phyloP scores from a whole-genome alignment of 2,888 invertebrate species.

The Campoplex nolae region DNA sequence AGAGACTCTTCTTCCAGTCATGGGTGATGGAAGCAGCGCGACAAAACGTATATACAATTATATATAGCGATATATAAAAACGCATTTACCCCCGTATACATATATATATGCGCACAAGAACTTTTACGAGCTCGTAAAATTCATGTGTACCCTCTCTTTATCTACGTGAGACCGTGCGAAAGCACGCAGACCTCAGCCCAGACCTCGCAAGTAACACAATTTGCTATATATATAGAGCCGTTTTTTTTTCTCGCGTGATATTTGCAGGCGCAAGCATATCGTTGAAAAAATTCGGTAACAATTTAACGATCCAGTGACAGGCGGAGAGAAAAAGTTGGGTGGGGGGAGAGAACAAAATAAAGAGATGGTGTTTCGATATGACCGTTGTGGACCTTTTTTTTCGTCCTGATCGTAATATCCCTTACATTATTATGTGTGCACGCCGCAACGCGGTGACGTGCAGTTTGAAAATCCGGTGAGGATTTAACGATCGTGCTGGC shows the following conservation, averaged over 20 bases:
- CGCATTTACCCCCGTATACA: slow-evolving; percentile 8
- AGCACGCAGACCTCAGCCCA: slow-evolving; percentile 46
- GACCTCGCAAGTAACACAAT: slow-evolving; percentile 44
- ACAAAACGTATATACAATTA: slow-evolving; percentile 20
- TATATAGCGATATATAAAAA: slow-evolving; percentile 17
- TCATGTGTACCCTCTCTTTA: slow-evolving; percentile 75
- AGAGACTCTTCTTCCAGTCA: slow-evolving; percentile 35
- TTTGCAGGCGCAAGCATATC: slow-evolving; percentile 49
- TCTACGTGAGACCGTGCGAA: slow-evolving; percentile 74
- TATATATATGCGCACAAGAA: slow-evolving; percentile 5
- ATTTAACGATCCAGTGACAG: slow-evolving; percentile 67
- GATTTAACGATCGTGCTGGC: slow-evolving; percentile 59
- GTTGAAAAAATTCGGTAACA: slow-evolving; percentile 66
- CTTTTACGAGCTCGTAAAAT: slow-evolving; percentile 75
- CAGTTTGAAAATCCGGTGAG: slow-evolving; percentile 57
- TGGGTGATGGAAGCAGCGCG: slow-evolving; percentile 33
- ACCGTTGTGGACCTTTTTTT: slow-evolving; percentile 60
- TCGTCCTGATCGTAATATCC: slow-evolving; percentile 41
- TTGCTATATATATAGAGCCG: slow-evolving; percentile 14
- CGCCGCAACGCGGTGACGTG: slow-evolving; percentile 1
- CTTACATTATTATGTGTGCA: slow-evolving; percentile 47
- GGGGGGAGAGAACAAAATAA: slow-evolving; percentile 6
- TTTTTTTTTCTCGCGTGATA: slow-evolving; percentile 51
- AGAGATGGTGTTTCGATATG: slow-evolving; percentile 46
- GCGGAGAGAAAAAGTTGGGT: slow-evolving; percentile 24